Evolutionary conservation across 2,888 invertebrate species (phyloP).

Genomic region (Ophraella communa): DNA sequence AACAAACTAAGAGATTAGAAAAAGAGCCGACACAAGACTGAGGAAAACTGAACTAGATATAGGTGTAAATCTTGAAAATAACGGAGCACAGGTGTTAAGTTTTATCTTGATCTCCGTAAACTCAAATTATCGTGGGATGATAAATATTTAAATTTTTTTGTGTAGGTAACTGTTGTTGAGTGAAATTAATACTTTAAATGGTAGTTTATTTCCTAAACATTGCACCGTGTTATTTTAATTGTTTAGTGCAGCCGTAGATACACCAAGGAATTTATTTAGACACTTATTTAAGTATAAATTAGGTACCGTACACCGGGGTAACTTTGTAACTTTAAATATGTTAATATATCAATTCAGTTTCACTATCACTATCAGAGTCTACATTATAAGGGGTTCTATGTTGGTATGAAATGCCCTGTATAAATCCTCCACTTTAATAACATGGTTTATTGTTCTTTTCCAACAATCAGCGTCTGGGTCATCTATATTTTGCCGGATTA

Average conservation of each 20-base stretch:
- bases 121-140: constrained; percentile 8
- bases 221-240: neutral
- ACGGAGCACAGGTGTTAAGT: constrained; percentile 13
- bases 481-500: too few species aligned
- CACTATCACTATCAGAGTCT: too few species aligned
- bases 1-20: constrained; percentile 9
- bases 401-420: too few species aligned
- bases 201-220: neutral
- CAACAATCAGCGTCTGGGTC: too few species aligned
- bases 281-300: too few species aligned
- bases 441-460: too few species aligned
- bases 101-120: constrained; percentile 9
- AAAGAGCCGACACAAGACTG: constrained; percentile 3
- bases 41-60: neutral
- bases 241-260: neutral
- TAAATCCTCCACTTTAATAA: too few species aligned
- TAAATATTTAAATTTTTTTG: neutral
- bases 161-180: neutral
- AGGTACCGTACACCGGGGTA: too few species aligned
- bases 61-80: constrained; percentile 9
- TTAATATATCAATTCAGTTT: too few species aligned
- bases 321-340: too few species aligned
- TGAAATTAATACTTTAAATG: neutral
- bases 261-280: neutral
- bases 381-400: too few species aligned